Conservation (phyloP, 2,888 invertebrate genomes). For the Bruchidius siliquastri region DNA sequence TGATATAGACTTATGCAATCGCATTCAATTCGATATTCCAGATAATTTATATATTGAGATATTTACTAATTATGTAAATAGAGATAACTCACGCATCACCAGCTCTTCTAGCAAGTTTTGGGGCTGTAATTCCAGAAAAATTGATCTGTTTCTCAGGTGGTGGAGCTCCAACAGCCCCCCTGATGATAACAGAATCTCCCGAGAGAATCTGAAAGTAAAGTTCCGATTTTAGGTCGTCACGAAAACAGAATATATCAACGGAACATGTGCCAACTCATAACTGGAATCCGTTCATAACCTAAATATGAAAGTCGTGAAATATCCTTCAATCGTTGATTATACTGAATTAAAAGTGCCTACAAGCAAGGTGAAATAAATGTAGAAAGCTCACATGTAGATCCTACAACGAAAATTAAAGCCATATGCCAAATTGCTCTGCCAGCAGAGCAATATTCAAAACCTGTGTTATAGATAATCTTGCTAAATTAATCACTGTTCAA, state of each 20-base stretch:
- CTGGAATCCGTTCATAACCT: slow-evolving; percentile 17
- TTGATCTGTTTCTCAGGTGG: slow-evolving; percentile 88
- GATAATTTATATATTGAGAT: neutral
- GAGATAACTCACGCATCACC: slow-evolving; percentile 44
- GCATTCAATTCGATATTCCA: too few species aligned
- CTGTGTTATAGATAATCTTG: slow-evolving; percentile 2
- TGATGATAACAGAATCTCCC: slow-evolving; percentile 91
- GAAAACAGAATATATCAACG: slow-evolving; percentile 14
- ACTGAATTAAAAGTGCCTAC: neutral
- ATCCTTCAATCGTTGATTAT: neutral
- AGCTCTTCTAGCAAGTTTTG: slow-evolving; percentile 79
- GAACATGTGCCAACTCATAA: slow-evolving; percentile 34
- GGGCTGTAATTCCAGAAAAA: slow-evolving; percentile 87
- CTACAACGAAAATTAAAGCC: slow-evolving; percentile 2
- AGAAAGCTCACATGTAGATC: neutral
- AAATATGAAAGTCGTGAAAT: slow-evolving; percentile 8
- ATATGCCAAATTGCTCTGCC: slow-evolving; percentile 29
- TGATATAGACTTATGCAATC: too few species aligned
- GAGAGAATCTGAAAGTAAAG: slow-evolving; percentile 73
- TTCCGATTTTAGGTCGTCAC: slow-evolving; percentile 7
- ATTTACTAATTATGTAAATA: neutral
- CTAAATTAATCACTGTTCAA: neutral
- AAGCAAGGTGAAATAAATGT: neutral
- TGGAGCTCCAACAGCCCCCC: slow-evolving; percentile 84
- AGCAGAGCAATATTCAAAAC: slow-evolving; percentile 34